Base-by-base conservation (phyloP, 1,140 invertebrate species). In the Sminthurinus signatus region DNA sequence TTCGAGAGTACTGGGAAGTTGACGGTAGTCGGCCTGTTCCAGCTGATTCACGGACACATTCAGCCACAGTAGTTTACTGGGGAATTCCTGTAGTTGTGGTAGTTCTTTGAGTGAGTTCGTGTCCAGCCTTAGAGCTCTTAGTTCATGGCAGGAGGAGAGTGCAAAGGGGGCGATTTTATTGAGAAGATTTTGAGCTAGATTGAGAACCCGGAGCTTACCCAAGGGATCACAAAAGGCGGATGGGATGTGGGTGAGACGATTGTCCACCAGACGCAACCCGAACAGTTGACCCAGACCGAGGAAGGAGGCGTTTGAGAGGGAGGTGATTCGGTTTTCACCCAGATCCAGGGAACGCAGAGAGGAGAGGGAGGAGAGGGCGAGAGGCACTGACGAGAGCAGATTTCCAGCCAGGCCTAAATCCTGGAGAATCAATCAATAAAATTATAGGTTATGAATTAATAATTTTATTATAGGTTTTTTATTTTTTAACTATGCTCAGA, bases 11-110 rank as follows among this genome's bases (percentile, higher is more conserved):
- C 32, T n/a, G 12, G 90, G 90, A 64, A 93, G 85, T 75, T 91
- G 89, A 17, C 88, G 88, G 75, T 91, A 93, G 75, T 93, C 90
- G 74, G 93, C 93, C 88, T 88, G 90, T 48, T 89, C 85, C 73
- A 94, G 79, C 73, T 81, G 81, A 80, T 94, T 93, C 77, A 91
- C 87, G 1, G 89, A 91, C n/a, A 93, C 80, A 76, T 94, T 93
- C 39, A 94, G 78, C 85, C 91, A 87, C 70, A 92, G 76, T 29
- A 94, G 79, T n/a, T n/a, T n/a, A 65, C 85, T 88, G 0, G 86
- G 82, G n/a, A n/a, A n/a, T n/a, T n/a, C n/a, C n/a, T n/a, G n/a
- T 10, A 93, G 77, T 64, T 71, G 59, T 27, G 86, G 84, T 42
- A 94, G 88, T 70, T 92, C 88, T 10, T 87, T 85, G 25, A 94